Evolutionary conservation across 2,797 vertebrate genomes (phyloP).

Genomic region (Enteromius afrohamiltoni): DNA sequence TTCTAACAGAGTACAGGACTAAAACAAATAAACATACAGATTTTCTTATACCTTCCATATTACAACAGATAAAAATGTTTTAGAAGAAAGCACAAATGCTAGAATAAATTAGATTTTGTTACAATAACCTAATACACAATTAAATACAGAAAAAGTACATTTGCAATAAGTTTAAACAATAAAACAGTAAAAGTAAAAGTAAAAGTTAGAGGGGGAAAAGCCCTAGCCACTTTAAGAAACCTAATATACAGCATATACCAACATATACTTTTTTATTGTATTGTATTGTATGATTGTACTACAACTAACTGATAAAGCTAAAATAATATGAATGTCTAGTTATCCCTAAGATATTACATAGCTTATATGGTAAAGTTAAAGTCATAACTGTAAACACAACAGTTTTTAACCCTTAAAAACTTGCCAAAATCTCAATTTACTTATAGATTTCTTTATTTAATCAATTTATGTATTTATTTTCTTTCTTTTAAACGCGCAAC

Average conservation of each 20-base stretch:
- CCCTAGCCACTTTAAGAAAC: background rate
- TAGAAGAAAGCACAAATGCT: background rate
- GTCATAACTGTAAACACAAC: background rate
- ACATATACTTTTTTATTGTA: background rate
- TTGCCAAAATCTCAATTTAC: background rate
- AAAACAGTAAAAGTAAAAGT: too few species aligned
- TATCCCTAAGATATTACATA: too few species aligned
- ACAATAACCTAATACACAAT: background rate
- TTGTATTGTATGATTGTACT: background rate
- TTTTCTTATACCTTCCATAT: background rate
- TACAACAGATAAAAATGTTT: background rate
- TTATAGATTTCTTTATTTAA: too few species aligned
- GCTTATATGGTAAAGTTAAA: background rate
- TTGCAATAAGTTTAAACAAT: background rate
- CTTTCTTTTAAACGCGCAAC: background rate
- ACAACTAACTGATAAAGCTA: background rate
- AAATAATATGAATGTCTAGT: too few species aligned
- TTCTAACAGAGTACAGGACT: background rate
- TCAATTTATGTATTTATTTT: background rate
- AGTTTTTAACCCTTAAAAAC: background rate
- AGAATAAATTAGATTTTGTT: background rate
- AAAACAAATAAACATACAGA: background rate
- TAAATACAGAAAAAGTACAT: background rate
- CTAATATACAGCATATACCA: background rate
- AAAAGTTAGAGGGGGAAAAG: too few species aligned